Percentiles rank a stretch among this genome's conserved stretches.
Evolutionary conservation across 2,888 invertebrate species (phyloP).

Genomic region (Magallana nippona): DNA sequence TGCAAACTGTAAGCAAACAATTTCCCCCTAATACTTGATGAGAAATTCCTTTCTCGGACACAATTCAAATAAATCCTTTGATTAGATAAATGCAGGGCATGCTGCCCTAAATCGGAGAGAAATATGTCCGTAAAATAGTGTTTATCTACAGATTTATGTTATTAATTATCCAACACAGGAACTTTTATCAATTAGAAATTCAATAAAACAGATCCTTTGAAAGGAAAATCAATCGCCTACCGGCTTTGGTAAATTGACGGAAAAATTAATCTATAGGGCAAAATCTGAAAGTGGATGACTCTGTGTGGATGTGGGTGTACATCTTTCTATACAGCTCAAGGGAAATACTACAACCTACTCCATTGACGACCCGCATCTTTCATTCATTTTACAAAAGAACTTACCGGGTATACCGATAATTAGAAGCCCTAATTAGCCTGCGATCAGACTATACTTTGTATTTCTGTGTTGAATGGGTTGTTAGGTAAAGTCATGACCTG

Average conservation of each 20-base stretch:
- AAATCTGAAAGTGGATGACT: not conserved
- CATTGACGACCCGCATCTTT: no score
- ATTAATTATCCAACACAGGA: constrained; percentile 16
- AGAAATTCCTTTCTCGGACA: not conserved
- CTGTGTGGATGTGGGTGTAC: not conserved
- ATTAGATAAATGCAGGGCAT: not conserved
- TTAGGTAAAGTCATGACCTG: no score
- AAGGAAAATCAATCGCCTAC: not conserved
- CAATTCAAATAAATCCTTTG: not conserved
- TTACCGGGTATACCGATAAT: no score
- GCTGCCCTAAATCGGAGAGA: not conserved
- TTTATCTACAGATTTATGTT: constrained; percentile 19
- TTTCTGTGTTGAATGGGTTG: no score
- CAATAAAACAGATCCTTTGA: constrained; percentile 9
- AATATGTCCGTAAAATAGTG: not conserved
- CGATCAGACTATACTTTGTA: no score
- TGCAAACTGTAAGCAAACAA: not conserved
- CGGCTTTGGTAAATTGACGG: not conserved
- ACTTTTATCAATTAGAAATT: constrained; percentile 14
- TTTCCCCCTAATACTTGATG: not conserved
- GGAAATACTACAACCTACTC: no score
- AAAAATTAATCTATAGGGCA: constrained; percentile 8
- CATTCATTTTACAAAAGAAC: no score
- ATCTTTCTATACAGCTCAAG: not conserved
- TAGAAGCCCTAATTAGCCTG: no score